Evolutionary conservation across 2,113 vertebrate species (phyloP).

Genomic region (Oplegnathus fasciatus): DNA sequence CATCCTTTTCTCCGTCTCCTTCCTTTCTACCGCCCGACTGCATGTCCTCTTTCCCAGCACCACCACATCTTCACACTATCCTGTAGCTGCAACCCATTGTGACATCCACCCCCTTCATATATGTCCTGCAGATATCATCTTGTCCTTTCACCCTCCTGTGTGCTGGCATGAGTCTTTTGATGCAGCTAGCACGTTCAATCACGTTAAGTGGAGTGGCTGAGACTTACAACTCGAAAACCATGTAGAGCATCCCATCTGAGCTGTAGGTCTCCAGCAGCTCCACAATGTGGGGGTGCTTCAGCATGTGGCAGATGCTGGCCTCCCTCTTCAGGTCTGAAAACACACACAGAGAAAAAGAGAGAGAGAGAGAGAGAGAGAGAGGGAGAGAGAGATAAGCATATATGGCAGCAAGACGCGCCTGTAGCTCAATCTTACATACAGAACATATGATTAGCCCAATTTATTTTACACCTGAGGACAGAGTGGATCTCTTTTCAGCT

Average conservation of each 20-base stretch:
- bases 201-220: not conserved
- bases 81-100: not conserved
- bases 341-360: slow-evolving; percentile 10
- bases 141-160: not conserved
- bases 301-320: slow-evolving; percentile 99
- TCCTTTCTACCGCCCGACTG: not conserved
- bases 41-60: not conserved
- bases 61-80: not conserved
- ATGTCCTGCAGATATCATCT: not conserved
- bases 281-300: slow-evolving; percentile 98
- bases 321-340: slow-evolving; percentile 96
- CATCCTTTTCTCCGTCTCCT: not conserved
- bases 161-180: no score
- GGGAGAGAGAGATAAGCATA: not conserved
- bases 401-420: not conserved
- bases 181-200: no score
- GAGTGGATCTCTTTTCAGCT: not conserved
- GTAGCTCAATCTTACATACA: not conserved
- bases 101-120: not conserved
- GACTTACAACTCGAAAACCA: slow-evolving; percentile 99
- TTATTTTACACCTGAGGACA: not conserved
- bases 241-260: slow-evolving; percentile 99
- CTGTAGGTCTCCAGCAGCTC: slow-evolving; percentile 98
- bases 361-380: not conserved
- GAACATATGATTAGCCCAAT: not conserved